phyloP scores from a whole-genome alignment of 2,888 invertebrate species.

The Holacanthella duospinosa region DNA sequence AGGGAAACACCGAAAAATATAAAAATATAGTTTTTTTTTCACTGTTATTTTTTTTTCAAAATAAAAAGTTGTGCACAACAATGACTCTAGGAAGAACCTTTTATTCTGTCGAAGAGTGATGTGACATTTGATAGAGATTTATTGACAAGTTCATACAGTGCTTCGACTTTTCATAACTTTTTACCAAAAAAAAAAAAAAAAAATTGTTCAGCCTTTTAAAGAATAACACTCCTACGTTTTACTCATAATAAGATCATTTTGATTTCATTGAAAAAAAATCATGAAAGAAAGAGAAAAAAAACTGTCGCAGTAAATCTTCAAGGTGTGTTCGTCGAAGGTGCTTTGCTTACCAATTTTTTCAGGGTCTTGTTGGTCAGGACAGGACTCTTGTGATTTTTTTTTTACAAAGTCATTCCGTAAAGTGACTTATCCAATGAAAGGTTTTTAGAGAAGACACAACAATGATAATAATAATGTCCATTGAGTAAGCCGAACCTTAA shows the following conservation, averaged over 20 bases:
- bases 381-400: background rate
- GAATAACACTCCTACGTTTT: background rate
- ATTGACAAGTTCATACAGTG: constrained; percentile 18
- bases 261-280: background rate
- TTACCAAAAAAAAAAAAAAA: background rate
- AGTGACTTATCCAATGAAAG: constrained; percentile 1
- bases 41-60: background rate
- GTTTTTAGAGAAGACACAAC: background rate
- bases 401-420: background rate
- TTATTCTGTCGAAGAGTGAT: constrained; percentile 2
- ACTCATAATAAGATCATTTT: background rate
- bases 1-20: background rate
- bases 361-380: background rate
- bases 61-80: background rate
- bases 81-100: background rate
- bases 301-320: constrained; percentile 20
- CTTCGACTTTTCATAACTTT: background rate
- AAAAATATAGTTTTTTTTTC: background rate
- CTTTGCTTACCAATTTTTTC: constrained; percentile 8
- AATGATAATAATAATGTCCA: background rate
- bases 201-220: background rate
- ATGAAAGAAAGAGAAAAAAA: background rate
- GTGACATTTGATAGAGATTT: constrained; percentile 18
- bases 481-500: background rate
- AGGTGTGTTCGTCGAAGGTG: constrained; percentile 23